These are phyloP conservation scores for Drepana arcuata DNA, from an alignment of 1,140 invertebrate genomes.

Conservation along the genomic window DNA sequence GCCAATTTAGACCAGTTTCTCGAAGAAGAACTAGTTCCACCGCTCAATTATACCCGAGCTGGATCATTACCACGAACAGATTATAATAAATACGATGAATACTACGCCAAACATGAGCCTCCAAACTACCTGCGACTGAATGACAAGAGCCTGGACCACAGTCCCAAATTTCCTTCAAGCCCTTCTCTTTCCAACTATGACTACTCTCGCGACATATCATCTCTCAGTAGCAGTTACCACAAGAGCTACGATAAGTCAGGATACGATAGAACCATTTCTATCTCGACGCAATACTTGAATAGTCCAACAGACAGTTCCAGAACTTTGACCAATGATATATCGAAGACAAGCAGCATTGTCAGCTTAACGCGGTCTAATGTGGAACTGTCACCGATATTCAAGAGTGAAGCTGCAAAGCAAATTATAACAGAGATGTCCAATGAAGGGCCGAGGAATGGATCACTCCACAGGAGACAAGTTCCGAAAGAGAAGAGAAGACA, in stretches of 20 bases:
- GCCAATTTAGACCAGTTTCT: constrained; percentile 72
- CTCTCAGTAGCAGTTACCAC: constrained; percentile 53
- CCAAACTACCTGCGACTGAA: constrained; percentile 31
- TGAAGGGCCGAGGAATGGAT: constrained; percentile 62
- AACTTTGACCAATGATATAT: constrained; percentile 56
- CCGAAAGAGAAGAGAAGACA: constrained; percentile 88
- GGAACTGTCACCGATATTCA: constrained; percentile 79
- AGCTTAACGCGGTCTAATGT: constrained; percentile 56
- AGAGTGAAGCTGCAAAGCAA: constrained; percentile 86
- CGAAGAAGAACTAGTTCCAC: constrained; percentile 68
- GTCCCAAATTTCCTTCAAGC: constrained; percentile 58
- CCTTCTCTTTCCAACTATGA: constrained; percentile 63
- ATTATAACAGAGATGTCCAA: constrained; percentile 87
- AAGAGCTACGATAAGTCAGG: constrained; percentile 34
- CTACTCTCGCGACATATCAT: constrained; percentile 49
- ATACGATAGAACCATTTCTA: constrained; percentile 45
- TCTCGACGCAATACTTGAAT: constrained; percentile 56
- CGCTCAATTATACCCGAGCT: constrained; percentile 46
- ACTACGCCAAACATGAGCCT: constrained; percentile 30
- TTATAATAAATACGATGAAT: constrained; percentile 48
- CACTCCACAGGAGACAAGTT: constrained; percentile 75
- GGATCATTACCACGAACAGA: constrained; percentile 55
- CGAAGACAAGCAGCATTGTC: constrained; percentile 55
- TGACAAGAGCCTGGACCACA: constrained; percentile 51
- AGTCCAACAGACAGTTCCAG: constrained; percentile 58